phyloP scores from a whole-genome alignment of 1,140 invertebrate species.

The Leptestheria dahalacensis region DNA sequence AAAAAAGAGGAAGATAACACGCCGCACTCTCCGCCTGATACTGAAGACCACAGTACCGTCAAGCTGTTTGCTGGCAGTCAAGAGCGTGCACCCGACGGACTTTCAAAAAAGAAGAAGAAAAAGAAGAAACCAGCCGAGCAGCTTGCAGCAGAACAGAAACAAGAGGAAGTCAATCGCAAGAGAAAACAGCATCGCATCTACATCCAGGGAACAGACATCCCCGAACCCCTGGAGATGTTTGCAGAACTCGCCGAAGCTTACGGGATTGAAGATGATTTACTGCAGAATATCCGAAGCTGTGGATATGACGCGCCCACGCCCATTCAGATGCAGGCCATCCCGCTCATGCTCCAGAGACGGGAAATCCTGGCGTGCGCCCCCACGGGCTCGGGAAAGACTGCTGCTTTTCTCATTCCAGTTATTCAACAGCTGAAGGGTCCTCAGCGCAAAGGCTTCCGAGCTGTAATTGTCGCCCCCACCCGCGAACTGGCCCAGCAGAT shows the following conservation, averaged over 20 bases:
- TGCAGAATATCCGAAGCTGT: slow-evolving; percentile 53
- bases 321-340: slow-evolving; percentile 87
- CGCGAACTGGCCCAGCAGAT: slow-evolving; percentile 87
- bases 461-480: slow-evolving; percentile 79
- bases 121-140: slow-evolving; percentile 23
- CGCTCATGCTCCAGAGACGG: slow-evolving; percentile 48
- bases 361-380: slow-evolving; percentile 87
- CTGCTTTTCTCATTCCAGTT: slow-evolving; percentile 67
- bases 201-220: slow-evolving; percentile 55
- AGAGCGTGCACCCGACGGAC: too few relatives aligned
- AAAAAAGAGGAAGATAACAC: too few relatives aligned
- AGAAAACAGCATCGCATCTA: slow-evolving; percentile 61
- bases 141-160: slow-evolving; percentile 28
- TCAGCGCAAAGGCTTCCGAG: slow-evolving; percentile 53
- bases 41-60: too few relatives aligned
- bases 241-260: slow-evolving; percentile 40
- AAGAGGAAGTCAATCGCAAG: slow-evolving; percentile 51
- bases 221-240: slow-evolving; percentile 57
- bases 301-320: slow-evolving; percentile 71
- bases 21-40: too few relatives aligned
- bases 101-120: slow-evolving; percentile 23
- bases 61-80: too few relatives aligned
- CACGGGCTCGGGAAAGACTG: slow-evolving; percentile 77
- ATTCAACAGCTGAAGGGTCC: slow-evolving; percentile 43
- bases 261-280: slow-evolving; percentile 40